Conservation (phyloP, 2,888 invertebrate species). For the Onthophagus sagittarius region DNA sequence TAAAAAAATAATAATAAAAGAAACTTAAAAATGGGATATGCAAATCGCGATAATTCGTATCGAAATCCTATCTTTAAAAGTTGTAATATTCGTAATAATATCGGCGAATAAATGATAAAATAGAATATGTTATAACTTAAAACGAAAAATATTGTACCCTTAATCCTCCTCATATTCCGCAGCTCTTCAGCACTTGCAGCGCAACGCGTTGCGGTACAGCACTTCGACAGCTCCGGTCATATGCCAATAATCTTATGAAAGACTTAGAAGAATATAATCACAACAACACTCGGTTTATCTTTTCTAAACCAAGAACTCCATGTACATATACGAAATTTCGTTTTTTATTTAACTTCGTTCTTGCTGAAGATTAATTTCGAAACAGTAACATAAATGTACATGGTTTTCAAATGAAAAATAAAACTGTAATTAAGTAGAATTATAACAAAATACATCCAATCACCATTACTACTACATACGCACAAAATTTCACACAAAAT, state of each 20-base stretch:
- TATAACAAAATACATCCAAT: constrained; percentile 32
- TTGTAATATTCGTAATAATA: constrained; percentile 16
- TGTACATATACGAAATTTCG: constrained; percentile 43
- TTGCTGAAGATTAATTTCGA: neutral
- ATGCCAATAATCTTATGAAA: constrained; percentile 49
- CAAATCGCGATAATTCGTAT: neutral
- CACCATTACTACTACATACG: constrained; percentile 38
- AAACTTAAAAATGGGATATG: neutral
- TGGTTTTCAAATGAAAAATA: constrained; percentile 40
- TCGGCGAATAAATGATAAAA: constrained; percentile 26
- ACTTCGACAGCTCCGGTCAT: constrained; percentile 47
- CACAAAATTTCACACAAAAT: constrained; percentile 21
- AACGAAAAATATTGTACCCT: constrained; percentile 47
- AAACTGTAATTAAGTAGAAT: constrained; percentile 34
- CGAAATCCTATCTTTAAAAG: neutral
- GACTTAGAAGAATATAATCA: constrained; percentile 50
- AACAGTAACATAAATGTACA: constrained; percentile 43
- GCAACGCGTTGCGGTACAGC: constrained; percentile 45
- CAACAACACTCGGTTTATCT: constrained; percentile 42
- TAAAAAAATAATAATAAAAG: neutral
- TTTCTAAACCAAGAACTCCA: constrained; percentile 36
- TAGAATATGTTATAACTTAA: constrained; percentile 23
- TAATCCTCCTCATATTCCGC: constrained; percentile 45
- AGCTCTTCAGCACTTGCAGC: constrained; percentile 48
- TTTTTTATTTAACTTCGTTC: neutral